Base-by-base conservation (phyloP, 2,113 vertebrate species). In the Macquaria australasica region DNA sequence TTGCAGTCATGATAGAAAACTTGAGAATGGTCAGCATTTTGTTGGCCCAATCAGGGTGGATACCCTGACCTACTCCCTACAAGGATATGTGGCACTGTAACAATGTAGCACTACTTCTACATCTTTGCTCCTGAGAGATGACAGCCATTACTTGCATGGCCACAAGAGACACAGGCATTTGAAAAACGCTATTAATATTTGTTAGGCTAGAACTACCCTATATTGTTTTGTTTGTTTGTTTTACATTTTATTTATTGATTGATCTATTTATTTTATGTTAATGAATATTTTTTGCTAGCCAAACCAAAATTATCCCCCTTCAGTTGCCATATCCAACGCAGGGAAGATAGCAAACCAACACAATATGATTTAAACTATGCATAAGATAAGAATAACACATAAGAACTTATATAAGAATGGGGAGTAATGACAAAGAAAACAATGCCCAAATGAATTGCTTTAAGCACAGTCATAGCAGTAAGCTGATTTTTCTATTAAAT, bases 401-500 rank as follows among this genome's bases (percentile, higher is more conserved):
- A 48, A 48, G 18, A 51, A 20, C 14, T 18, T 43, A 6, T 3
- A 58, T 48, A 15, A 84, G 20, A 71, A 77, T 7, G 15, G 34
- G 8, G 48, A 58, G 9, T 28, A 41, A 79, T n/a, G 41, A 62
- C 48, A 41, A 60, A 72, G 45, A 75, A 72, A 85, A 82, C 58
- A 70, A 75, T 45, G 37, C 28, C 37, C n/a, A 41, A 6, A 64
- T 79, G 72, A 83, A 84, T 58, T 85, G 72, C 69, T 78, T 51
- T 58, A 85, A 81, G 70, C 69, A 72, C 73, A 89, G 62, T 41
- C 41, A 56, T 12, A 59, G 71, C 73, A 63, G 34, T 58, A 6
- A 59, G 34, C 41, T 53, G 66, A 82, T 88, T 83, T 87, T 89
- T 84, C 75, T 43, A 77, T 92, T 87, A 64, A 45, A 68, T 71